Evolutionary conservation across 2,113 vertebrate genomes (phyloP).

Genomic region (Pterocles gutturalis): DNA sequence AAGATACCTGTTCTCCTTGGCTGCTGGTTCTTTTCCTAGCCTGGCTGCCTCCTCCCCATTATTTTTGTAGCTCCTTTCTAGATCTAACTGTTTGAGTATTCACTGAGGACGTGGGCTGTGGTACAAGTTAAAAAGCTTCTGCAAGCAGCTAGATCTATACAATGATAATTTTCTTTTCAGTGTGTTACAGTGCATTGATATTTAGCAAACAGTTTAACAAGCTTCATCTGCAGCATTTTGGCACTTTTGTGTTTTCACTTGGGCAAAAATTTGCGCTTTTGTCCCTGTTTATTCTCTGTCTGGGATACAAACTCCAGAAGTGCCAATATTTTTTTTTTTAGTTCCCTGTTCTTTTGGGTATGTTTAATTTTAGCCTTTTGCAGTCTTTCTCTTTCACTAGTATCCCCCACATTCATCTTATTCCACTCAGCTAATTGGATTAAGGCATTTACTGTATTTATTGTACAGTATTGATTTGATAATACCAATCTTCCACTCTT

Average conservation of each 20-base stretch:
- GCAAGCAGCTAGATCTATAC: background rate
- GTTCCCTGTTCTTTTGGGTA: background rate
- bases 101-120: background rate
- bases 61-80: background rate
- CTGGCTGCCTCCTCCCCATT: accelerated
- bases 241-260: background rate
- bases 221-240: background rate
- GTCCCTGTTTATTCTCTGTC: background rate
- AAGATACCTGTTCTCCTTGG: background rate
- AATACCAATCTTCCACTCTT: background rate
- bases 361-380: background rate
- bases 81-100: background rate
- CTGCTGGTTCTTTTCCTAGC: background rate
- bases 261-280: background rate
- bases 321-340: too few relatives aligned
- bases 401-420: background rate
- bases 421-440: background rate
- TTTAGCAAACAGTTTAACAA: conserved; percentile 22
- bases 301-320: background rate
- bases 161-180: background rate
- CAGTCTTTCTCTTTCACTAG: background rate
- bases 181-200: background rate
- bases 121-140: background rate
- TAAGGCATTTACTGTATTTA: background rate
- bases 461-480: conserved; percentile 1